These are phyloP conservation scores for Gadus chalcogrammus DNA, from an alignment of 2,113 vertebrate genomes.

Conservation along the genomic window DNA sequence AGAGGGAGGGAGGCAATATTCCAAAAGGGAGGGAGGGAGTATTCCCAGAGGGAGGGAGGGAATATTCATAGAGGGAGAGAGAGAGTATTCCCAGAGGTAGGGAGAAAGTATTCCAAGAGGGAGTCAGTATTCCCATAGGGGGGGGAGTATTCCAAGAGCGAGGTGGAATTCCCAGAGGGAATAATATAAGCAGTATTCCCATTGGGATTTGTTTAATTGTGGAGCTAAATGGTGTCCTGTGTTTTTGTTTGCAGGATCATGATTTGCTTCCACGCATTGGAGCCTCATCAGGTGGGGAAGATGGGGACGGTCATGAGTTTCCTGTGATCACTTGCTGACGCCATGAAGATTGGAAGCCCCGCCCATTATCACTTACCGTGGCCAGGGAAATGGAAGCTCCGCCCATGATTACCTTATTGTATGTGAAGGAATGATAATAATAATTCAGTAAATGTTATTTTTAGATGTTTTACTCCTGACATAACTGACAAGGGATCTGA, in stretches of 20 bases:
- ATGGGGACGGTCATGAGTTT: conserved; percentile 87
- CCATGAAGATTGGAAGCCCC: no score
- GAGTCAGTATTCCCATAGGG: no score
- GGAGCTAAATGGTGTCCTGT: no score
- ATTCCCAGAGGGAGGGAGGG: no score
- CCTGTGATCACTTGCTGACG: conserved; percentile 62
- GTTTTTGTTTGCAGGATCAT: conserved; percentile 68
- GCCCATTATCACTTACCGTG: not conserved
- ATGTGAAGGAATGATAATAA: not conserved
- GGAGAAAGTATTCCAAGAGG: no score
- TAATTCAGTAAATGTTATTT: not conserved
- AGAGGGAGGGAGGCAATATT: no score
- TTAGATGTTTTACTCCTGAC: no score
- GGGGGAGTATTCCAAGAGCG: no score
- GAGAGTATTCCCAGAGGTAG: no score
- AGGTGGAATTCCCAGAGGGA: not conserved
- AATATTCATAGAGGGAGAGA: no score
- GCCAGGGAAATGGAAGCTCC: no score
- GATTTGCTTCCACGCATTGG: conserved; percentile 78
- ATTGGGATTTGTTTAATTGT: not conserved
- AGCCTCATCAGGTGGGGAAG: conserved; percentile 89
- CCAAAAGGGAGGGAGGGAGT: not conserved
- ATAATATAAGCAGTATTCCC: not conserved
- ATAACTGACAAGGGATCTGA: no score
- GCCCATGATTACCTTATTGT: not conserved